A percentile compares a stretch with the other conserved stretches of the same genome.
Evolutionary conservation across 2,113 vertebrate species (phyloP).

Genomic region (Nyctibius bracteatus): DNA sequence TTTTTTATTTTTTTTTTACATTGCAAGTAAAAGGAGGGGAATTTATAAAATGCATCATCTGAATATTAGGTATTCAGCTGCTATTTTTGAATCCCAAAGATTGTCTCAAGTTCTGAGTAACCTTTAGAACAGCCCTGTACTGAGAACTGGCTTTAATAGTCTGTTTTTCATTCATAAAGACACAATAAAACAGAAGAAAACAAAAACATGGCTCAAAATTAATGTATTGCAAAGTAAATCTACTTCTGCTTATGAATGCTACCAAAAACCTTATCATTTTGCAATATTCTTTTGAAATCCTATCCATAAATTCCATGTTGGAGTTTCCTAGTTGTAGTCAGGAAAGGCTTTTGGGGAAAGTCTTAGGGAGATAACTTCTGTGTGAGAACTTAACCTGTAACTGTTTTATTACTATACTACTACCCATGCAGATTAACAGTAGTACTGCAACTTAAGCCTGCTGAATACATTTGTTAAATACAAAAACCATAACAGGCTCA

Average conservation of each 20-base stretch:
- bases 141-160: background rate
- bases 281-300: background rate
- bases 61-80: background rate
- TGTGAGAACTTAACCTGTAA: background rate
- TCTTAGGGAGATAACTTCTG: background rate
- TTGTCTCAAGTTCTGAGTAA: background rate
- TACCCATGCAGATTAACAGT: background rate
- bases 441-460: background rate
- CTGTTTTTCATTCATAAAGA: background rate
- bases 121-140: background rate
- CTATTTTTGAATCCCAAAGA: background rate
- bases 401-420: background rate
- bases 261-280: background rate
- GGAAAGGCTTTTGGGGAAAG: background rate
- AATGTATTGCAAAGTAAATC: background rate
- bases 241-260: background rate
- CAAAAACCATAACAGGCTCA: background rate
- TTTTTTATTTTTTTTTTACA: background rate
- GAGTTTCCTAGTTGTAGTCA: too few species aligned
- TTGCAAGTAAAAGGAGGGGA: background rate
- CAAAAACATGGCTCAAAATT: background rate
- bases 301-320: background rate
- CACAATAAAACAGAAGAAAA: background rate
- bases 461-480: background rate
- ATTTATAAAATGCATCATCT: background rate